phyloP scores from a whole-genome alignment of 2,797 vertebrate genomes.

The Pampus argenteus region DNA sequence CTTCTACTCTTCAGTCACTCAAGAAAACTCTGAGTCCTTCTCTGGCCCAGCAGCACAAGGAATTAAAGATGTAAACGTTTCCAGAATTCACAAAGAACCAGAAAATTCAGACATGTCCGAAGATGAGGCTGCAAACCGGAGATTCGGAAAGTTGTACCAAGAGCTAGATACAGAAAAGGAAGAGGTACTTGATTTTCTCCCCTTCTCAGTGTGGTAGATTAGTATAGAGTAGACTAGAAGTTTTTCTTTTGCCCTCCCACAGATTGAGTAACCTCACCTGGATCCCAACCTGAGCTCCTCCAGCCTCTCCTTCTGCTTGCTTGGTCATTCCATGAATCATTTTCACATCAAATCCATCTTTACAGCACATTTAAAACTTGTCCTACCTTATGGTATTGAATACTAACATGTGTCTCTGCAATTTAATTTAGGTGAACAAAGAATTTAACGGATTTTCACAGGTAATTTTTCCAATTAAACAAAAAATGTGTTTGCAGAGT shows the following conservation, averaged over 20 bases:
- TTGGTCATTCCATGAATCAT: conserved; percentile 34
- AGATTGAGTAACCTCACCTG: conserved; percentile 52
- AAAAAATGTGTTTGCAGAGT: not conserved
- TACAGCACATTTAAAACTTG: conserved; percentile 10
- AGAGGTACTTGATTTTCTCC: conserved; percentile 90
- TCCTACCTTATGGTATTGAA: conserved; percentile 46
- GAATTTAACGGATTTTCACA: conserved; percentile 91
- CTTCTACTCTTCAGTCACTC: conserved; percentile 74
- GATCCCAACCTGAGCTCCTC: conserved; percentile 63
- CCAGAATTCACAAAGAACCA: conserved; percentile 87
- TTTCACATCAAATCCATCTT: conserved; percentile 46
- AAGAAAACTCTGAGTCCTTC: conserved; percentile 62
- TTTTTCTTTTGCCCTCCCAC: conserved; percentile 38
- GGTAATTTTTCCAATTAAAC: conserved; percentile 80
- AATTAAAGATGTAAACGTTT: conserved; percentile 79
- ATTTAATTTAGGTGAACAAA: conserved; percentile 85
- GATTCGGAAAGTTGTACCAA: conserved; percentile 95
- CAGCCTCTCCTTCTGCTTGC: conserved; percentile 59
- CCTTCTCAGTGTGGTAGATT: conserved; percentile 84
- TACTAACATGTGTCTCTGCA: conserved; percentile 76
- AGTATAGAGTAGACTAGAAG: conserved; percentile 68
- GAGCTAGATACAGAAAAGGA: conserved; percentile 94
- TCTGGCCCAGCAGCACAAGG: conserved; percentile 59
- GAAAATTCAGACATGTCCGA: conserved; percentile 97
- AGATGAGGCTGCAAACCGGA: conserved; percentile 97